Percentiles rank a stretch among this genome's conserved stretches.
Evolutionary conservation across 2,797 vertebrate genomes (phyloP).

Genomic region (Monodelphis domestica): DNA sequence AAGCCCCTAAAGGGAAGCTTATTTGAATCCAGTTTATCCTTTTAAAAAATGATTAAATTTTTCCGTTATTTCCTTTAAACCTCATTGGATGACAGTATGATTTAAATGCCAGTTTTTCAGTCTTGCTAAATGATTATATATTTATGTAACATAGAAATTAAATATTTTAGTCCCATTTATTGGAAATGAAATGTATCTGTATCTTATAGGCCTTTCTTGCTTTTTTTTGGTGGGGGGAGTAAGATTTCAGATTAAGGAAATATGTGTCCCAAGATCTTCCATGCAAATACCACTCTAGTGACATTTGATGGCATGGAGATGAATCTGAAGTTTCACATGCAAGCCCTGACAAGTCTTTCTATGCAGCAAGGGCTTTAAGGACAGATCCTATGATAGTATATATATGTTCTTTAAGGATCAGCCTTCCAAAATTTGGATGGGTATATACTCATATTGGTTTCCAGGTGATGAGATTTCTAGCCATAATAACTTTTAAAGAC

Average conservation of each 20-base stretch:
- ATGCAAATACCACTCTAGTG: neutral
- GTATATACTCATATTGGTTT: neutral
- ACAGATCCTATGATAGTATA: neutral
- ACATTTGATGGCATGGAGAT: neutral
- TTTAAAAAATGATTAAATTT: neutral
- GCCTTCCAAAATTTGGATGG: neutral
- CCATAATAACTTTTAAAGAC: neutral
- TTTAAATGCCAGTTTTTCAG: neutral
- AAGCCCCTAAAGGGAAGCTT: conserved; percentile 3
- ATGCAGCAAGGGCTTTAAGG: neutral
- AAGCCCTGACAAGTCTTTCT: neutral
- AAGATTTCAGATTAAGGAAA: neutral
- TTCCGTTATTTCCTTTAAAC: neutral
- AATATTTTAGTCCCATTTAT: neutral
- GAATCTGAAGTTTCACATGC: neutral
- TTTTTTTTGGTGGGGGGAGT: neutral
- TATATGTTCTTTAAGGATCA: neutral
- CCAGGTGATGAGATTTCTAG: neutral
- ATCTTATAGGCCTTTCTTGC: neutral
- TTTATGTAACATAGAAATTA: neutral
- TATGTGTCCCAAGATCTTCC: neutral
- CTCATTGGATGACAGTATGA: neutral
- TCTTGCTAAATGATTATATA: neutral
- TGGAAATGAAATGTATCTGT: neutral
- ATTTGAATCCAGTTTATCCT: neutral